Conservation (phyloP, 2,113 vertebrate species). For the Panurus biarmicus region DNA sequence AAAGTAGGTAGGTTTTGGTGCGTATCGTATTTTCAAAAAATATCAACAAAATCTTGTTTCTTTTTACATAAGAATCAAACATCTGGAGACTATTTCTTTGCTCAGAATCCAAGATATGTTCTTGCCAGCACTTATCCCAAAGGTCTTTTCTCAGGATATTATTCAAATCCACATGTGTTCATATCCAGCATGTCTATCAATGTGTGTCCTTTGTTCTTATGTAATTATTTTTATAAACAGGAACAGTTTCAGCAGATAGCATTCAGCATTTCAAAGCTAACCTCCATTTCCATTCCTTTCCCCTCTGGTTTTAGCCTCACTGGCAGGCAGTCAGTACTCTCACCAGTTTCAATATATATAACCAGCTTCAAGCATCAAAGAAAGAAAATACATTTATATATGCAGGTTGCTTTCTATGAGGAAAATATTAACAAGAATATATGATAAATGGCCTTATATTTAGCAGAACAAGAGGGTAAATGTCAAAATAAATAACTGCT, state of each 20-base stretch:
- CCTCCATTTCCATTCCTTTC: background rate
- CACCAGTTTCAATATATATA: background rate
- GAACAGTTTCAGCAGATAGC: background rate
- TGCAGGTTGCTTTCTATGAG: background rate
- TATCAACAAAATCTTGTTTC: background rate
- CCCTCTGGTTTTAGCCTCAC: background rate
- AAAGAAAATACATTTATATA: background rate
- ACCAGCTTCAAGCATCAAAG: background rate
- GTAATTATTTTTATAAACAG: background rate
- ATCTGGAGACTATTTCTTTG: background rate
- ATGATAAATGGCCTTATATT: background rate
- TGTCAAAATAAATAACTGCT: background rate
- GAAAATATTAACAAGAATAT: background rate
- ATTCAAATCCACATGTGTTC: background rate
- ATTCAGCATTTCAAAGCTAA: background rate
- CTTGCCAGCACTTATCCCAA: background rate
- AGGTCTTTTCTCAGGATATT: background rate
- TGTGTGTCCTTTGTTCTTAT: background rate
- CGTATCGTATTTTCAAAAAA: background rate
- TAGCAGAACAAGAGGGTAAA: background rate
- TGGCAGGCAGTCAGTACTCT: background rate
- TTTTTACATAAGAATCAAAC: background rate
- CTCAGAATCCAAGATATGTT: background rate
- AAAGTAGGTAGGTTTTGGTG: background rate
- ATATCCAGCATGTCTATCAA: background rate